phyloP scores from a whole-genome alignment of 2,797 vertebrate genomes.

The Hafferia zeledoni region DNA sequence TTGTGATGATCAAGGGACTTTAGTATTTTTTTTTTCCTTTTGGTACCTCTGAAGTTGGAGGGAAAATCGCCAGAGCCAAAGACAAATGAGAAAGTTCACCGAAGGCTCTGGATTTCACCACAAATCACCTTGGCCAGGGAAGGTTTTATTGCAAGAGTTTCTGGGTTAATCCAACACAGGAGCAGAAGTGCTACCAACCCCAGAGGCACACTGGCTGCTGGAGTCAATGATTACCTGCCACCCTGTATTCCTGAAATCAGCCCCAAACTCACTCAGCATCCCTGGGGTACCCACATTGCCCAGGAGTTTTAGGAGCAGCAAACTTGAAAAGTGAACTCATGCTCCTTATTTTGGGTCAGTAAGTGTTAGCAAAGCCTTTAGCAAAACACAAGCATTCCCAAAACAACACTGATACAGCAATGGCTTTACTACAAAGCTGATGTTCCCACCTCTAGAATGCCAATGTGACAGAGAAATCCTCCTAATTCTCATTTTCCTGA shows the following conservation, averaged over 20 bases:
- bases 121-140: conserved; percentile 47
- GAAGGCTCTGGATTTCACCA: not conserved
- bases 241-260: not conserved
- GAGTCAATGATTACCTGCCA: not conserved
- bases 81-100: conserved; percentile 48
- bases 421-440: not conserved
- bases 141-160: conserved; percentile 56
- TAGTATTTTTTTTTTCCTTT: not conserved
- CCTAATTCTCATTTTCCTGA: not conserved
- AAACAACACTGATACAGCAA: not conserved
- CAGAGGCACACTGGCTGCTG: not conserved
- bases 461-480: not conserved
- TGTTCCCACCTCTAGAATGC: not conserved
- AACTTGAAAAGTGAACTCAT: not conserved
- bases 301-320: not conserved
- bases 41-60: conserved; percentile 51
- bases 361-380: not conserved
- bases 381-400: not conserved
- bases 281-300: not conserved
- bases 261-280: not conserved
- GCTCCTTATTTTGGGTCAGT: not conserved
- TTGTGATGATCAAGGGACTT: conserved; percentile 56
- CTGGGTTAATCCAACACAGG: conserved; percentile 31
- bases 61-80: not conserved
- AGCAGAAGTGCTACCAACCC: not conserved